Percentiles rank a stretch among this genome's conserved stretches.
phyloP scores from a whole-genome alignment of 2,797 vertebrate species.

The Chelmon rostratus region DNA sequence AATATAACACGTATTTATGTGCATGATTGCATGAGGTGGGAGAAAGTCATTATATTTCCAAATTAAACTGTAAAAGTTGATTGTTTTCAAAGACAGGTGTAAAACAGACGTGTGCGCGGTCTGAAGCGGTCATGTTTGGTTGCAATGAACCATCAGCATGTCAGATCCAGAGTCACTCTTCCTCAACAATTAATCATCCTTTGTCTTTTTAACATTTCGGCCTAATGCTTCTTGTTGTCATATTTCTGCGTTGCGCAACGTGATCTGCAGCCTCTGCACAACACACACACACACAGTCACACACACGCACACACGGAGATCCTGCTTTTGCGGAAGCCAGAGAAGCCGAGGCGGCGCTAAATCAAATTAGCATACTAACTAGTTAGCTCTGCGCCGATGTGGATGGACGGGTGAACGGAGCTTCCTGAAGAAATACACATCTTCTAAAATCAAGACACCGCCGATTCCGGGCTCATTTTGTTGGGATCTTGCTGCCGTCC shows the following conservation, averaged over 20 bases:
- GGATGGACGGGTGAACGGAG: constrained; percentile 63
- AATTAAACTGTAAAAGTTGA: background rate
- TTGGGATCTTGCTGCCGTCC: constrained; percentile 59
- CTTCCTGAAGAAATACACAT: constrained; percentile 6
- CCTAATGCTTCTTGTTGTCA: constrained; percentile 32
- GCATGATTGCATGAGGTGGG: no score
- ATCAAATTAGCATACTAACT: constrained; percentile 68
- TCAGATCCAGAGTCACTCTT: background rate
- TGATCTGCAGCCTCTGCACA: constrained; percentile 49
- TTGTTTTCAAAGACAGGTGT: background rate
- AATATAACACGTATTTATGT: no score
- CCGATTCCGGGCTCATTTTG: constrained; percentile 59
- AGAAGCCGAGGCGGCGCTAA: constrained; percentile 71
- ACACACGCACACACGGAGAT: background rate
- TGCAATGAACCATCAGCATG: background rate
- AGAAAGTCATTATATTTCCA: no score
- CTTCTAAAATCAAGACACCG: background rate
- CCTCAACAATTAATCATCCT: background rate
- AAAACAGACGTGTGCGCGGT: background rate
- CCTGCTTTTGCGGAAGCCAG: constrained; percentile 78
- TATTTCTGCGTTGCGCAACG: constrained; percentile 59
- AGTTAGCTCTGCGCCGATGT: constrained; percentile 53
- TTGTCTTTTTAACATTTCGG: constrained; percentile 6
- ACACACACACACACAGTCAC: background rate
- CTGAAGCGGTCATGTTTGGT: background rate